Evolutionary conservation across 1,140 invertebrate genomes (phyloP).

Genomic region (Neotoxoptera formosana): DNA sequence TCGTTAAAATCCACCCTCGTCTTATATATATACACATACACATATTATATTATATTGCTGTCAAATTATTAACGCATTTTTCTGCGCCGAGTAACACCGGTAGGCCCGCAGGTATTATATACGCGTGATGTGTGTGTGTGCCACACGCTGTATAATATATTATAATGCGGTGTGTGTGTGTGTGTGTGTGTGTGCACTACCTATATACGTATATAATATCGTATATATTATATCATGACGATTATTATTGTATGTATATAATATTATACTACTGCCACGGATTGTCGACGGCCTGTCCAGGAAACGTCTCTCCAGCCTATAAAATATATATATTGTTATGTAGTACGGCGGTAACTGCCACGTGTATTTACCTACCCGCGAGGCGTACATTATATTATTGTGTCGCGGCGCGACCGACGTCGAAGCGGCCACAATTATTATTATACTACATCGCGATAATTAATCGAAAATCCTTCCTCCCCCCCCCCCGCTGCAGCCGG

Average conservation of each 20-base stretch:
- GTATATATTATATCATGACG: background rate
- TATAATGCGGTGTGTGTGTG: no score
- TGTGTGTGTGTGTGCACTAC: background rate
- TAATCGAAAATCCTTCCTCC: no score
- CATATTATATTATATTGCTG: background rate
- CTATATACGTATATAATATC: background rate
- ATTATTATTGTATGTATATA: background rate
- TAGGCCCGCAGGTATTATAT: background rate
- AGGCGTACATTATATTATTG: background rate
- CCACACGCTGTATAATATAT: no score
- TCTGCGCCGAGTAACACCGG: slow-evolving; percentile 10
- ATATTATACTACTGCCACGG: background rate
- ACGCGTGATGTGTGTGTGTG: background rate
- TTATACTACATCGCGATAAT: no score
- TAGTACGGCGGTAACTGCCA: background rate
- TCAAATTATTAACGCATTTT: slow-evolving; percentile 37
- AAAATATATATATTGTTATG: background rate
- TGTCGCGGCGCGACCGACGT: background rate
- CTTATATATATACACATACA: no score
- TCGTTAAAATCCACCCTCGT: slow-evolving; percentile 36
- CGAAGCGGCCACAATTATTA: background rate
- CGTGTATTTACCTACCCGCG: background rate
- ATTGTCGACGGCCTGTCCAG: background rate
- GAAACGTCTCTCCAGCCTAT: background rate
- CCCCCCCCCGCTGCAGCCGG: background rate